A percentile compares a stretch with the other conserved stretches of the same genome.
Evolutionary conservation across 2,113 vertebrate genomes (phyloP).

Genomic region (Megaleporinus macrocephalus): DNA sequence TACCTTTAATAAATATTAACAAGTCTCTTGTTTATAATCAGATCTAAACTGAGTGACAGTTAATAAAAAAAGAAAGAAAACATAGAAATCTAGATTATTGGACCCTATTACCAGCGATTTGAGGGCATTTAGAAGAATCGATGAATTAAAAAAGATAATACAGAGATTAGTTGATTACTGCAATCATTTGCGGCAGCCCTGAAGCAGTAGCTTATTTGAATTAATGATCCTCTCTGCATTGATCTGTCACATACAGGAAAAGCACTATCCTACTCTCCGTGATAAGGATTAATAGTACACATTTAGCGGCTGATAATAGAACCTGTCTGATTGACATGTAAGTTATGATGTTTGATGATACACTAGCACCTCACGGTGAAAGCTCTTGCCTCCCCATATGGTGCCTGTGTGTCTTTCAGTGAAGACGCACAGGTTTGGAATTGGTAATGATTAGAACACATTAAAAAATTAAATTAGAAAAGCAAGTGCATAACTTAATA

Average conservation of each 20-base stretch:
- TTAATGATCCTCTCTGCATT: slow-evolving; percentile 37
- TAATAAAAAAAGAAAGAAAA: not conserved
- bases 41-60: not conserved
- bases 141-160: not conserved
- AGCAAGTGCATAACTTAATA: not conserved
- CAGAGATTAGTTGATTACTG: not conserved
- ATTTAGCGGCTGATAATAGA: slow-evolving; percentile 26
- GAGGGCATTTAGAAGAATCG: not conserved
- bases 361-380: not conserved
- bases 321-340: not conserved
- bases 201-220: slow-evolving; percentile 25
- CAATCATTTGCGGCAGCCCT: not conserved
- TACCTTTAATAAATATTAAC: too few species aligned
- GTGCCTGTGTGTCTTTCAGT: not conserved
- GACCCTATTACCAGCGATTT: not conserved
- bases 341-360: not conserved
- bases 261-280: not conserved
- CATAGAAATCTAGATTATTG: not conserved
- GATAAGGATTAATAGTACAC: slow-evolving; percentile 5
- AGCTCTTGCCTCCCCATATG: not conserved
- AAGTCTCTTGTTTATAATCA: not conserved
- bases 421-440: not conserved
- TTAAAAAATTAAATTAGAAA: not conserved
- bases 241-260: slow-evolving; percentile 40
- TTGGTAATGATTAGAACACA: not conserved